Conservation (phyloP, 2,888 invertebrate species). For the Drosophila nr. perissopoda region DNA sequence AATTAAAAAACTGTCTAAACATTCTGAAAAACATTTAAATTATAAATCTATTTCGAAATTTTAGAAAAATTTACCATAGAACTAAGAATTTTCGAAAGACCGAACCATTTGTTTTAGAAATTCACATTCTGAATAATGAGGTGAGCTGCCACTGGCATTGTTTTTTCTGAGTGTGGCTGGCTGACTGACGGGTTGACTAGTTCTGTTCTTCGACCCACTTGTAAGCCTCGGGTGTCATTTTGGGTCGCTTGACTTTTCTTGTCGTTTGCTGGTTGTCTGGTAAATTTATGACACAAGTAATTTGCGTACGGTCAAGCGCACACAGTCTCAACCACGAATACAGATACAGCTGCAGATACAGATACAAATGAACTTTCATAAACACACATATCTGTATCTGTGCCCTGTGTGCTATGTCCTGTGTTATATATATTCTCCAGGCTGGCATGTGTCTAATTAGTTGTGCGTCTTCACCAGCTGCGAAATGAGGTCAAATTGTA, state of each 20-base stretch:
- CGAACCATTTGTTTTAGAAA: not conserved
- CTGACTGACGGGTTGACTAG: constrained; percentile 1
- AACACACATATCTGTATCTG: constrained; percentile 55
- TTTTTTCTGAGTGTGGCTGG: constrained; percentile 11
- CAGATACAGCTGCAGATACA: constrained; percentile 31
- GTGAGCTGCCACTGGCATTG: not conserved
- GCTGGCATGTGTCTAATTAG: constrained; percentile 79
- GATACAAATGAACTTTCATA: constrained; percentile 49
- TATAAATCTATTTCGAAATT: not conserved
- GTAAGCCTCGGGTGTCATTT: constrained; percentile 69
- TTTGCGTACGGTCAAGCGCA: constrained; percentile 76
- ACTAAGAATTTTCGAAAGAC: not conserved
- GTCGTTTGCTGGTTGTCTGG: constrained; percentile 44
- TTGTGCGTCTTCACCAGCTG: constrained; percentile 73
- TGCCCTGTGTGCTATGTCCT: constrained; percentile 19
- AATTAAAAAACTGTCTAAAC: not conserved
- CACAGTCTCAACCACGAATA: constrained; percentile 32
- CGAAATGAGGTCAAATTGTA: constrained; percentile 70
- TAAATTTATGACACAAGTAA: constrained; percentile 79
- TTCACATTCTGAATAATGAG: not conserved
- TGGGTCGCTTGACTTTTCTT: constrained; percentile 68
- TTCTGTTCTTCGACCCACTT: constrained; percentile 63
- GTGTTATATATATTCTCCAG: constrained; percentile 7
- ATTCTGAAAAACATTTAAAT: not conserved
- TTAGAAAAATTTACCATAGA: not conserved